These are phyloP conservation scores for Anthophora plumipes DNA, from an alignment of 2,888 invertebrate genomes.

Conservation along the genomic window DNA sequence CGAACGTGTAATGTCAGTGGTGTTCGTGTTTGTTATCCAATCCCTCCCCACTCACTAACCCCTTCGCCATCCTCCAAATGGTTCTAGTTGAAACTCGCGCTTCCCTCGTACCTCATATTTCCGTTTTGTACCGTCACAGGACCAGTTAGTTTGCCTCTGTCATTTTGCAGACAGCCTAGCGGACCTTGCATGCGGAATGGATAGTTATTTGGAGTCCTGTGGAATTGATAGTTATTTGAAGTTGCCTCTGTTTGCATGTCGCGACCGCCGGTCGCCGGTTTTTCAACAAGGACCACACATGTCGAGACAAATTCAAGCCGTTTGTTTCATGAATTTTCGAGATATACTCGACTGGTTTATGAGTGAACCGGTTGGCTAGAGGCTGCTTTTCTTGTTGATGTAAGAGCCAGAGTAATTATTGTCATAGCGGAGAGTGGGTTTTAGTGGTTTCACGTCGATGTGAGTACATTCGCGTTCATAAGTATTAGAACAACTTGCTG, in stretches of 20 bases:
- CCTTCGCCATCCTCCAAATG: too few species aligned
- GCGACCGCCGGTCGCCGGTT: background rate
- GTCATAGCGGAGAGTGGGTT: background rate
- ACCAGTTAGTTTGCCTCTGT: slow-evolving; percentile 41
- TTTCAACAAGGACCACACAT: background rate
- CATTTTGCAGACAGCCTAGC: slow-evolving; percentile 28
- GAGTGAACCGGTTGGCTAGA: too few species aligned
- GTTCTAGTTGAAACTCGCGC: slow-evolving; percentile 10
- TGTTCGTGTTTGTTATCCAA: slow-evolving; percentile 38
- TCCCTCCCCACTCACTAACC: background rate
- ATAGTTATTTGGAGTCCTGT: slow-evolving; percentile 31
- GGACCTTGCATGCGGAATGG: slow-evolving; percentile 14
- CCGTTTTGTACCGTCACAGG: slow-evolving; percentile 42
- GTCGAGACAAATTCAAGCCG: background rate
- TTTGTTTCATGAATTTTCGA: background rate
- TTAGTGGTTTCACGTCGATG: too few species aligned
- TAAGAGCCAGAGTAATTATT: background rate
- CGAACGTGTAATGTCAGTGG: slow-evolving; percentile 38
- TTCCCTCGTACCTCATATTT: slow-evolving; percentile 45
- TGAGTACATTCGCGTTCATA: too few species aligned
- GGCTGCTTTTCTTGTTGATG: background rate
- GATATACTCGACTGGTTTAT: background rate
- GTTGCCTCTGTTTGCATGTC: slow-evolving; percentile 8
- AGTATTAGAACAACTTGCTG: too few species aligned
- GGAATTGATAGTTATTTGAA: slow-evolving; percentile 32